These are phyloP conservation scores for Platysternon megacephalum DNA, from an alignment of 2,113 vertebrate genomes.

Conservation along the genomic window DNA sequence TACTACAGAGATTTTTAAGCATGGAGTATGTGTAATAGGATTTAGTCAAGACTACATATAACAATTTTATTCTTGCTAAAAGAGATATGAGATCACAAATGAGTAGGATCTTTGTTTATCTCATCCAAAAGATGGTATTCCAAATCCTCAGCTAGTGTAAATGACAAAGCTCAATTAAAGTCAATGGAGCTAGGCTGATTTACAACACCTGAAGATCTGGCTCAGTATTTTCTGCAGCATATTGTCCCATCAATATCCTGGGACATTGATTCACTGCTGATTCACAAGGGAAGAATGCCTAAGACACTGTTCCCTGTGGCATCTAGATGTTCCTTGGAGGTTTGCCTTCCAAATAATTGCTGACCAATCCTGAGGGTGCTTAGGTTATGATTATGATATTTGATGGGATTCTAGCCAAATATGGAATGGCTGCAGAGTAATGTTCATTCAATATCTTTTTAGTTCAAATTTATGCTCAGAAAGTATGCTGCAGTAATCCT, in stretches of 20 bases:
- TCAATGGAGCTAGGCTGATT: background rate
- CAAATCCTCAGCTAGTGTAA: background rate
- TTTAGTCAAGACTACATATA: background rate
- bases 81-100: background rate
- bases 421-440: background rate
- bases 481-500: background rate
- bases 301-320: background rate
- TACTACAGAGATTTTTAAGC: background rate
- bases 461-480: background rate
- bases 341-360: background rate
- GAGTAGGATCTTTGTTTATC: background rate
- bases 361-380: background rate
- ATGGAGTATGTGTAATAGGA: background rate
- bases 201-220: rapidly evolving
- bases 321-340: background rate
- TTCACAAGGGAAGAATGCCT: background rate
- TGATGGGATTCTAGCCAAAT: background rate
- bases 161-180: background rate
- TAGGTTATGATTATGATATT: background rate
- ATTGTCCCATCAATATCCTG: background rate
- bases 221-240: background rate
- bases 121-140: background rate
- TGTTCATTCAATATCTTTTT: background rate
- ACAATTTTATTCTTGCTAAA: background rate
- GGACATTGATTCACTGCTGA: background rate